phyloP scores from a whole-genome alignment of 2,888 invertebrate species.

The Chrysomela aeneicollis region DNA sequence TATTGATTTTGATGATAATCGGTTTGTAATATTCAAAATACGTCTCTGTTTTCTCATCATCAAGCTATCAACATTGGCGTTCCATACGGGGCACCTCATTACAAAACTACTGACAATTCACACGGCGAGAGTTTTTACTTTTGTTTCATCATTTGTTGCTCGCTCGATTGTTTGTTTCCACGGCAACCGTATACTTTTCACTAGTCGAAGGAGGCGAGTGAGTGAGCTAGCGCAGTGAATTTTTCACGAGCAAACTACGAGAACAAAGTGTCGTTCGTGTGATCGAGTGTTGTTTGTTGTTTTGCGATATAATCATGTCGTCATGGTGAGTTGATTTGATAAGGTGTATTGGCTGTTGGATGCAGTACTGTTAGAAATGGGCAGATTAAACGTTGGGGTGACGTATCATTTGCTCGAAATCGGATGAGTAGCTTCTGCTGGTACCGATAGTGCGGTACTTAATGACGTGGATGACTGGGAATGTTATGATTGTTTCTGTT shows the following conservation, averaged over 20 bases:
- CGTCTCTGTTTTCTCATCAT: slow-evolving; percentile 17
- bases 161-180: neutral
- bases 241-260: too few relatives aligned
- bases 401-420: neutral
- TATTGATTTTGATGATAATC: too few relatives aligned
- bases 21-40: neutral
- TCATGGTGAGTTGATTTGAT: neutral
- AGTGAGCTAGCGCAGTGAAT: too few relatives aligned
- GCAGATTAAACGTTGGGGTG: neutral
- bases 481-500: neutral
- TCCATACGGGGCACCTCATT: slow-evolving; percentile 21
- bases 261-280: neutral
- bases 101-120: slow-evolving; percentile 19
- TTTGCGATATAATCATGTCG: neutral
- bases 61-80: slow-evolving; percentile 16
- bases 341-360: neutral
- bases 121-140: slow-evolving; percentile 9
- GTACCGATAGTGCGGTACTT: neutral
- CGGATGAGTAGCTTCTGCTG: neutral
- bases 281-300: neutral
- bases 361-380: neutral
- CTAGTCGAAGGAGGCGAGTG: too few relatives aligned
- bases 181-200: too few relatives aligned
- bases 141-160: slow-evolving; percentile 5
- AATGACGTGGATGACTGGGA: neutral